These are phyloP conservation scores for Bombus vancouverensis DNA, from an alignment of 1,140 invertebrate species.

Conservation along the genomic window DNA sequence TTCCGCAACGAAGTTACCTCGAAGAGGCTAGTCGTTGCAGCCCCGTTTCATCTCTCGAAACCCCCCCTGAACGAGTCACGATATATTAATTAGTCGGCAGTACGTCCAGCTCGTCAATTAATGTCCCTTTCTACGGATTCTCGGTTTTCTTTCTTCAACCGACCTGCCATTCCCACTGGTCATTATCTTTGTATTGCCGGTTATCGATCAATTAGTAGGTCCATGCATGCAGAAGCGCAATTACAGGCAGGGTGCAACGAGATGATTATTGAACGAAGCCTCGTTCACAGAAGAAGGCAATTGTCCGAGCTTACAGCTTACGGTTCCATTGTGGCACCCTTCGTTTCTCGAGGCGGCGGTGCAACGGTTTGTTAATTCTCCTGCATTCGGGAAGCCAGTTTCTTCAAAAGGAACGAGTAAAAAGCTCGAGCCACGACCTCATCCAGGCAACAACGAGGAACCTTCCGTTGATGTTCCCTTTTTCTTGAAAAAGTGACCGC, in stretches of 20 bases:
- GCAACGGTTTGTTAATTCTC: slow-evolving; percentile 34
- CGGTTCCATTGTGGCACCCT: slow-evolving; percentile 53
- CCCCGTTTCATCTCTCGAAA: not conserved
- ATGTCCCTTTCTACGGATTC: slow-evolving; percentile 25
- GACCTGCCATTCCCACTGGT: not conserved
- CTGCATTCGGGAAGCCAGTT: slow-evolving; percentile 13
- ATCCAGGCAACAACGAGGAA: not conserved
- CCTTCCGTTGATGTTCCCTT: not conserved
- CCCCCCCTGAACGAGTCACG: not conserved
- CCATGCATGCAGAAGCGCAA: slow-evolving; percentile 67
- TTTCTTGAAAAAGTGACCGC: no score
- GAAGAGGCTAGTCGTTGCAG: not conserved
- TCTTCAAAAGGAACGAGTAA: slow-evolving; percentile 8
- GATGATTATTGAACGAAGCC: slow-evolving; percentile 54
- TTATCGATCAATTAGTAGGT: slow-evolving; percentile 64
- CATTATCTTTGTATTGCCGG: slow-evolving; percentile 27
- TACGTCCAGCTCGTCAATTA: slow-evolving; percentile 3
- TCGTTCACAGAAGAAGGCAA: slow-evolving; percentile 36
- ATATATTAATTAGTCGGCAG: slow-evolving; percentile 1
- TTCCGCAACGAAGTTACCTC: not conserved
- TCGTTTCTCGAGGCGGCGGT: slow-evolving; percentile 21
- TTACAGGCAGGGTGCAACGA: slow-evolving; percentile 62
- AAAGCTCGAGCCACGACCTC: not conserved
- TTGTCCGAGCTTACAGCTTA: slow-evolving; percentile 36
- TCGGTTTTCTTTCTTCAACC: not conserved